Evolutionary conservation across 1,140 invertebrate genomes (phyloP), one percentile per base, ranked within the genome.

Genomic region (Mamestra configurata): DNA sequence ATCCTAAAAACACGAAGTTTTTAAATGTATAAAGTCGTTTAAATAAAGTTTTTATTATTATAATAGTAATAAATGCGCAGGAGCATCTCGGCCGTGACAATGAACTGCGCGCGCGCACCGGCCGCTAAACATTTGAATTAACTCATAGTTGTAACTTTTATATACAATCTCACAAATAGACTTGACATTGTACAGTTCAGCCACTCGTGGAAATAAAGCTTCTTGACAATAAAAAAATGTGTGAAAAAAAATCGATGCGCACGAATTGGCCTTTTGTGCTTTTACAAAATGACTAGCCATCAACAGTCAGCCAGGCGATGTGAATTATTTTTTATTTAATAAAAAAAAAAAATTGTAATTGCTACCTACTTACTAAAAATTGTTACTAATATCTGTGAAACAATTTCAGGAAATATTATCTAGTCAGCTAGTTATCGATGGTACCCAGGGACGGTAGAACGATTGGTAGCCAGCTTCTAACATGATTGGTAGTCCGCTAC

Each of bases 51-150:
- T n/a, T 11, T 24, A 55, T 2, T 22, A 46, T 46, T 46, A 49
- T 68, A 24, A 4, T 68, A 0, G 40, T 49, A 64, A 27, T 68
- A 68, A 31, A 57, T 66, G 31, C 27, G 51, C 59, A 40, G 31
- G 46, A 22, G 46, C 61, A 57, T 53, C 22, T 77, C 59, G 85
- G 40, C 86, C 81, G 43, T 88, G 84, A 88, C 84, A 86, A 83
- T 88, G 86, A 83, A 83, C 83, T 73, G n/a, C 76, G 73, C 80
- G 79, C 77, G 71, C 75, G 24, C 71, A 18, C 71, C 71, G 31
- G 4, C 7, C 70, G 68, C 72, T 72, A 81, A 81, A 49, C 22
- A 53, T 77, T 77, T 4, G 18, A 49, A 49, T 76, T 76, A 31
- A 46, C 53, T 61, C 37, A 55, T 51, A 71, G 15, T 51, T 51